phyloP scores from a whole-genome alignment of 2,113 vertebrate species.

The Cyphomyrus plagiostoma region DNA sequence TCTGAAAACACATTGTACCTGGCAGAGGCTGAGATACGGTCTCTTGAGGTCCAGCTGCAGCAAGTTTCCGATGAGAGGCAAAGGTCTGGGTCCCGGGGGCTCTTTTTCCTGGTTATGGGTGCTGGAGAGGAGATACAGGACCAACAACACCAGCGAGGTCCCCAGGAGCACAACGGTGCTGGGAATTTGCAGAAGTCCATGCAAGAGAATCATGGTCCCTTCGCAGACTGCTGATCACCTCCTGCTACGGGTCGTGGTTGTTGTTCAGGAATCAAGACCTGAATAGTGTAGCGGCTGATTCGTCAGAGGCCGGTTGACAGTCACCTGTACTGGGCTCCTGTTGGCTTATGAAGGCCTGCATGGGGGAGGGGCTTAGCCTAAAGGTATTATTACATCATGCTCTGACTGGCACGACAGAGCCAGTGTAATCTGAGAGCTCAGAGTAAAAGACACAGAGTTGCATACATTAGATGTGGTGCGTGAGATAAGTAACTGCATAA shows the following conservation, averaged over 20 bases:
- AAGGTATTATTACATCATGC: not conserved
- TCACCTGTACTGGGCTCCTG: not conserved
- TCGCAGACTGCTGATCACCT: not conserved
- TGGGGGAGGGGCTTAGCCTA: not conserved
- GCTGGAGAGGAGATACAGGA: constrained; percentile 32
- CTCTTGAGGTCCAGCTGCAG: constrained; percentile 49
- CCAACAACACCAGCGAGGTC: constrained; percentile 30
- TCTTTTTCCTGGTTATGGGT: constrained; percentile 11
- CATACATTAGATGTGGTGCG: not conserved
- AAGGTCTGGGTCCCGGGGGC: constrained; percentile 52
- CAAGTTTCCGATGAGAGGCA: constrained; percentile 53
- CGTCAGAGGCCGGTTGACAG: not conserved
- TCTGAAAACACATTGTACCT: constrained; percentile 33
- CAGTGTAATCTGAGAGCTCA: not conserved
- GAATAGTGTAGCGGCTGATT: not conserved
- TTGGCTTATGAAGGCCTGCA: not conserved
- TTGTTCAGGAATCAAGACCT: not conserved
- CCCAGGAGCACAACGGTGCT: constrained; percentile 36
- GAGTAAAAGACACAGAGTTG: not conserved
- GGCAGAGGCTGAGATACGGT: constrained; percentile 29
- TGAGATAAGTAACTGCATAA: not conserved
- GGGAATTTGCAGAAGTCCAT: constrained; percentile 26
- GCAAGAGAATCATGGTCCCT: constrained; percentile 34
- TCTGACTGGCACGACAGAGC: not conserved
- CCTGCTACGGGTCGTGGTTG: not conserved